Conservation (phyloP, 1,140 invertebrate genomes). For the Drosophila orosa region DNA sequence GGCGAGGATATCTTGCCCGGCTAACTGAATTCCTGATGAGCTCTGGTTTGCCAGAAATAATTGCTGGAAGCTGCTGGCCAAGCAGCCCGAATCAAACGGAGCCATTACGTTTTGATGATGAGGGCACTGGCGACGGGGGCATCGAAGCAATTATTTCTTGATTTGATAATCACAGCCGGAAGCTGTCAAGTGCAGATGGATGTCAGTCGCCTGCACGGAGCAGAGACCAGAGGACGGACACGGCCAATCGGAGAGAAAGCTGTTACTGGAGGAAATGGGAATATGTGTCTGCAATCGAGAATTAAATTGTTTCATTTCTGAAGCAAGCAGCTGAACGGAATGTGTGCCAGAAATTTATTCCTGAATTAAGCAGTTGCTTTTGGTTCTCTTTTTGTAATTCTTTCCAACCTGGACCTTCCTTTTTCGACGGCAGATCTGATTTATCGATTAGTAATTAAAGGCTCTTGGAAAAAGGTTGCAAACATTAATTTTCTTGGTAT, state of each 20-base stretch:
- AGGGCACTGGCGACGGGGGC: slow-evolving; percentile 27
- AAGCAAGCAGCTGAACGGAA: background rate
- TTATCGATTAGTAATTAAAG: background rate
- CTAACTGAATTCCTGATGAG: slow-evolving; percentile 57
- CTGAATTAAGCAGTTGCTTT: slow-evolving; percentile 1
- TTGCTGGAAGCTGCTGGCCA: slow-evolving; percentile 18
- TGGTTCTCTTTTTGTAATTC: too few species aligned
- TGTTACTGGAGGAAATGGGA: background rate
- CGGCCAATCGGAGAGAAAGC: slow-evolving; percentile 16
- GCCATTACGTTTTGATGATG: slow-evolving; percentile 40
- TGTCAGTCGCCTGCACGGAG: slow-evolving; percentile 4
- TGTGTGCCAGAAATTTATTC: background rate
- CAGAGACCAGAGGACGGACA: slow-evolving; percentile 5
- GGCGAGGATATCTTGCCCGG: slow-evolving; percentile 2
- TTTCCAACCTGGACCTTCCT: background rate
- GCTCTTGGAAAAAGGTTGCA: background rate
- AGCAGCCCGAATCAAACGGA: slow-evolving; percentile 10
- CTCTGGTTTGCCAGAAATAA: slow-evolving; percentile 24
- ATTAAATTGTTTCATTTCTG: slow-evolving; percentile 11
- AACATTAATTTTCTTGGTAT: too few species aligned
- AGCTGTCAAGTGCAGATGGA: slow-evolving; percentile 46
- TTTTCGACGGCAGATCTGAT: background rate
- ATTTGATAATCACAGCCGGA: slow-evolving; percentile 52
- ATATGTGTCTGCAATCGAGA: background rate
- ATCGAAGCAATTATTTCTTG: slow-evolving; percentile 50